Evolutionary conservation across 37 sponge, comb jelly and placozoan genomes (phyloP), one percentile per base, ranked within the genome.

Genomic region (Geodia barretti): DNA sequence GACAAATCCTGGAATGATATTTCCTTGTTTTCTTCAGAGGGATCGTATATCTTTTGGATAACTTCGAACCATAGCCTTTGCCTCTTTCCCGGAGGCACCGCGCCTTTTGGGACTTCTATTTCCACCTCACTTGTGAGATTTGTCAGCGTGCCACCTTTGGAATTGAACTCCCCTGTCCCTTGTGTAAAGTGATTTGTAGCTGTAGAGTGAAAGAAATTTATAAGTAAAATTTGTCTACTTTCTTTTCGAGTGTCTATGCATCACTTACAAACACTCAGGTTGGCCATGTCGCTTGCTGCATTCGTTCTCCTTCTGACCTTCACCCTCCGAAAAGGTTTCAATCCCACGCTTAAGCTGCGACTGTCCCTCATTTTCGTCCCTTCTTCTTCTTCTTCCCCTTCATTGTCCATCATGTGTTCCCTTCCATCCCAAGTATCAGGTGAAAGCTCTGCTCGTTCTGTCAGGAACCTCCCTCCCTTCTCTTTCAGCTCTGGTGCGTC

Each of bases 11-110:
- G 54, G 11, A 47, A 14, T 17, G 7, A 47, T 7, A 47, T 14
- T 47, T 14, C 54, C 54, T 23, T 64, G n/a, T 70, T 30, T 5
- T 74, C 68, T 64, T 66, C 68, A 4, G 1, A 4, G 34, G 77
- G 85, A 29, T 77, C 63, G 23, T 78, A 61, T 1, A 82, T 60
- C 63, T 38, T 75, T 58, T 91, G 79, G 60, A 68, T 38, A 14
- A 82, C 87, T 3, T 81, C 92, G 69, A 91, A 91, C 92, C 92
- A 91, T 17, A 91, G 20, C 75, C 74, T 83, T 64, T 91, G 92
- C 20, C 32, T 72, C 26, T 54, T 78, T 20, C 83, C 87, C 23
- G 43, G 77, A 9, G 83, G 60, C 11, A 91, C 73, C 19, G 87
- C 92, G 41, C 73, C 83, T 29, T 78, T 64, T 0, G 92, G 92